Evolutionary conservation across 2,797 vertebrate genomes (phyloP).

Genomic region (Champsocephalus esox): DNA sequence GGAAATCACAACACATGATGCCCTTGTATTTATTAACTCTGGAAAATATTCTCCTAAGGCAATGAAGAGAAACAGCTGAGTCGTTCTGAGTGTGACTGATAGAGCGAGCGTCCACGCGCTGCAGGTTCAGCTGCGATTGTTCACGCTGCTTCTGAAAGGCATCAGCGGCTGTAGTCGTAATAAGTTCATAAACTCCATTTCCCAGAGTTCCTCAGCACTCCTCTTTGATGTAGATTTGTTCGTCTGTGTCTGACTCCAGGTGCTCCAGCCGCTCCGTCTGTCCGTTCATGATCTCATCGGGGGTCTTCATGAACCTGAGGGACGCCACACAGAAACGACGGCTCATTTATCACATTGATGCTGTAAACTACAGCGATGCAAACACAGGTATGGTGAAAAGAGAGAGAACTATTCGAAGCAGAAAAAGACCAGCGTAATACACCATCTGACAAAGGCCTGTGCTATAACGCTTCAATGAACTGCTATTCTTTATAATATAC

Average conservation of each 20-base stretch:
- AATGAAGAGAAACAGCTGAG: slow-evolving; percentile 37
- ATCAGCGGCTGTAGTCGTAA: slow-evolving; percentile 76
- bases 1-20: slow-evolving; percentile 36
- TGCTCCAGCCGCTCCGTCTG: slow-evolving; percentile 96
- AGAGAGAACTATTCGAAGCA: too few species aligned
- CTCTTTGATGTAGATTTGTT: slow-evolving; percentile 96
- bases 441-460: too few species aligned
- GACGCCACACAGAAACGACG: background rate
- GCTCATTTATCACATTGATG: background rate
- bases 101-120: slow-evolving; percentile 30
- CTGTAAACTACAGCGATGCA: background rate
- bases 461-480: too few species aligned
- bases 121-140: slow-evolving; percentile 52
- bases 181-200: slow-evolving; percentile 61
- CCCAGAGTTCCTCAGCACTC: slow-evolving; percentile 88
- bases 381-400: too few species aligned
- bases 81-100: slow-evolving; percentile 14
- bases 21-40: slow-evolving; percentile 28
- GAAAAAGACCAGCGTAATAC: too few species aligned
- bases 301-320: slow-evolving; percentile 97
- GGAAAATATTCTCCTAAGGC: slow-evolving; percentile 57
- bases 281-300: slow-evolving; percentile 98
- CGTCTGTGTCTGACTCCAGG: slow-evolving; percentile 95
- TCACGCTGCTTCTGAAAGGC: slow-evolving; percentile 76
- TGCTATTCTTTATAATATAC: too few species aligned